Conservation (phyloP, 35 echinoderm and acorn worm species). For the Diadema setosum region DNA sequence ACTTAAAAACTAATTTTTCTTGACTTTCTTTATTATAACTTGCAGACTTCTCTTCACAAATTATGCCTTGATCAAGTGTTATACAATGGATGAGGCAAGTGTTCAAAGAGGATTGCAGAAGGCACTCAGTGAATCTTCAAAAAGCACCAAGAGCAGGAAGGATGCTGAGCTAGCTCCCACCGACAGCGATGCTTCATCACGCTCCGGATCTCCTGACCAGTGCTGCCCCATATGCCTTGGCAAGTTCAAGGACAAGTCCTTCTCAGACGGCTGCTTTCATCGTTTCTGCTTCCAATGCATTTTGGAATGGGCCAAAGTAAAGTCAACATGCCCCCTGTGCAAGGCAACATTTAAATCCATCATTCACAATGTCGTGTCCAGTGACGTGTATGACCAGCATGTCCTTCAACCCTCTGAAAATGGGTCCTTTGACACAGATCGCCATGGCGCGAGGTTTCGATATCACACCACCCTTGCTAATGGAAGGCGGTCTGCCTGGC, state of each 20-base stretch:
- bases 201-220: conserved; percentile 46
- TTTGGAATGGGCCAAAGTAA: conserved; percentile 92
- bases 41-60: neutral
- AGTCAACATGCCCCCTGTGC: conserved; percentile 85
- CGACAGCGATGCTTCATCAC: neutral
- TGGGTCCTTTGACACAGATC: neutral
- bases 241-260: conserved; percentile 84
- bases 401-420: conserved; percentile 25
- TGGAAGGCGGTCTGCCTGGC: conserved; percentile 38
- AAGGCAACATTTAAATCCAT: conserved; percentile 90
- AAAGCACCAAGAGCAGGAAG: neutral
- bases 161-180: neutral
- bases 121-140: neutral
- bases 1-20: too few species aligned
- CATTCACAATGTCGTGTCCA: conserved; percentile 92
- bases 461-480: conserved; percentile 80
- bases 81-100: neutral
- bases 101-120: neutral
- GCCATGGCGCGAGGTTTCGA: conserved; percentile 61
- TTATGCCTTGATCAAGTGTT: neutral
- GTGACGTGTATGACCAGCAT: conserved; percentile 90
- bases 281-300: conserved; percentile 88
- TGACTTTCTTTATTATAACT: neutral
- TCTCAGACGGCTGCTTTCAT: conserved; percentile 90
- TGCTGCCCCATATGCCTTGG: conserved; percentile 89